Conservation (phyloP, 2,888 invertebrate species). For the Helicoverpa assulta region DNA sequence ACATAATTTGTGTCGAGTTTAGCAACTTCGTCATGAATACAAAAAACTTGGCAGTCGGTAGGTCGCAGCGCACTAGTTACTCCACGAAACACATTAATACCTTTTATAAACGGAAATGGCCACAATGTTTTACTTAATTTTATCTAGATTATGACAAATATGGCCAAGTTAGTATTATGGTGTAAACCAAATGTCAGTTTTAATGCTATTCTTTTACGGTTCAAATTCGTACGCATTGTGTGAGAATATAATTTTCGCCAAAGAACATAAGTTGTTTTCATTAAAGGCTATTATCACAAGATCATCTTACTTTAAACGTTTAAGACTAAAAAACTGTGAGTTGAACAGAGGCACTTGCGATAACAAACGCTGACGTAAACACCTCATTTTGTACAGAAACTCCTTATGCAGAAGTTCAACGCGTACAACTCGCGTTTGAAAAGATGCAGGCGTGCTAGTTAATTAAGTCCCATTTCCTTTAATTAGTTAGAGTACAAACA, state of each 20-base stretch:
- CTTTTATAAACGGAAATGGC: constrained; percentile 40
- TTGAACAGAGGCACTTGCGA: background rate
- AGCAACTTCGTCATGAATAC: constrained; percentile 55
- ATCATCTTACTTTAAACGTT: constrained; percentile 3
- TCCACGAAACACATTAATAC: constrained; percentile 26
- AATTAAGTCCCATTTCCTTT: constrained; percentile 1
- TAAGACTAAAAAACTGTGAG: constrained; percentile 2
- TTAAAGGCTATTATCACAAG: background rate
- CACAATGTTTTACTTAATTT: constrained; percentile 41
- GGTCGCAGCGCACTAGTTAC: constrained; percentile 5
- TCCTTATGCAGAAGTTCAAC: background rate
- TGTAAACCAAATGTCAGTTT: background rate
- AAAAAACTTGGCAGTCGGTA: constrained; percentile 48
- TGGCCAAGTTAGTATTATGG: constrained; percentile 10
- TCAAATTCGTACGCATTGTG: constrained; percentile 1
- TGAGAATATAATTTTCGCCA: constrained; percentile 10
- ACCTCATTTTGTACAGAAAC: constrained; percentile 9
- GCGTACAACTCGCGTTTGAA: background rate
- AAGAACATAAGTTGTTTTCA: constrained; percentile 11
- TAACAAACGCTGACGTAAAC: constrained; percentile 1
- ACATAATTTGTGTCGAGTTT: constrained; percentile 46
- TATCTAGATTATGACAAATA: constrained; percentile 52
- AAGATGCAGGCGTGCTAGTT: background rate
- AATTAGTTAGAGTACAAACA: constrained; percentile 4
- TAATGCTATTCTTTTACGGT: background rate